phyloP scores from a whole-genome alignment of 2,113 vertebrate species.

The Ochotona curzoniae region DNA sequence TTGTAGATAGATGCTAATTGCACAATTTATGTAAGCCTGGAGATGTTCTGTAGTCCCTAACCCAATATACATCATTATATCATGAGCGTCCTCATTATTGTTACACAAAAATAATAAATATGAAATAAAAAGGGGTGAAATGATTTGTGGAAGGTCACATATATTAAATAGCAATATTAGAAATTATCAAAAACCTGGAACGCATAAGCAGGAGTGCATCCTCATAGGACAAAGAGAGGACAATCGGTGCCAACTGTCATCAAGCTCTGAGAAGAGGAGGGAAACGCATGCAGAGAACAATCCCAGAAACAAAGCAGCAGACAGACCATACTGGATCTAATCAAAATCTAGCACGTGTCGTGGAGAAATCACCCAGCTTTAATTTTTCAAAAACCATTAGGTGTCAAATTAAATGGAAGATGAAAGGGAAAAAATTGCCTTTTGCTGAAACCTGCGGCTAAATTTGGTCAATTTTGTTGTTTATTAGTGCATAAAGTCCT shows the following conservation, averaged over 20 bases:
- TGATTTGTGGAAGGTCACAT: neutral
- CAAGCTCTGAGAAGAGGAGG: neutral
- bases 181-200: slow-evolving; percentile 37
- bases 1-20: neutral
- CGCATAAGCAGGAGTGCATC: neutral
- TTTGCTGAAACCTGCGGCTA: slow-evolving; percentile 85
- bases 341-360: slow-evolving; percentile 84
- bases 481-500: slow-evolving; percentile 87
- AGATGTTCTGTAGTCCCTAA: neutral
- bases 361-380: slow-evolving; percentile 83
- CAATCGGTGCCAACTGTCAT: neutral
- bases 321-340: slow-evolving; percentile 79
- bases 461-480: slow-evolving; percentile 89
- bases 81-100: neutral
- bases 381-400: slow-evolving; percentile 87
- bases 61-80: neutral
- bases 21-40: neutral
- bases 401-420: slow-evolving; percentile 88
- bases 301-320: slow-evolving; percentile 74
- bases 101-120: slow-evolving; percentile 44
- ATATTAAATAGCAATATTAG: neutral
- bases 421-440: slow-evolving; percentile 84
- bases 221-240: slow-evolving; percentile 7
- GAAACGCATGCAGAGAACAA: slow-evolving; percentile 71
- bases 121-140: neutral